Conservation (phyloP, 2,113 vertebrate genomes). For the Bostrychus sinensis region DNA sequence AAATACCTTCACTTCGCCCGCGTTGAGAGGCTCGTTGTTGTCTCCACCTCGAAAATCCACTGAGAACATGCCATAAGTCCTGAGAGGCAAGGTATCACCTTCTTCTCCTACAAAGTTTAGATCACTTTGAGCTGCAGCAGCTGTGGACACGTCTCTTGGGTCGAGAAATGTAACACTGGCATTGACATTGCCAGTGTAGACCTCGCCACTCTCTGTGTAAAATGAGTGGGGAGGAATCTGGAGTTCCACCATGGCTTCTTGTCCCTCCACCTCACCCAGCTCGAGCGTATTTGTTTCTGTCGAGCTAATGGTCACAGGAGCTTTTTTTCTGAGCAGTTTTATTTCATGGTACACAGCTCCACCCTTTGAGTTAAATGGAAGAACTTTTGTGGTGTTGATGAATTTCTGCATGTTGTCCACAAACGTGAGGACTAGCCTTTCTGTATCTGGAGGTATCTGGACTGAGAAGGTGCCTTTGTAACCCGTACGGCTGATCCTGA, state of each 20-base stretch:
- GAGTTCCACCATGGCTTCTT: conserved; percentile 89
- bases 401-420: conserved; percentile 96
- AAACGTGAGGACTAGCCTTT: conserved; percentile 94
- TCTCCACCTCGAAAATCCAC: conserved; percentile 90
- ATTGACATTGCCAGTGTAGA: conserved; percentile 89
- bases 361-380: conserved; percentile 91
- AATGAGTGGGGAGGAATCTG: conserved; percentile 93
- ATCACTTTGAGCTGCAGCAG: conserved; percentile 90
- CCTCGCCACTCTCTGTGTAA: conserved; percentile 90
- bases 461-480: conserved; percentile 97
- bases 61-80: conserved; percentile 98
- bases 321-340: conserved; percentile 88
- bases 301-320: conserved; percentile 85
- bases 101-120: conserved; percentile 90
- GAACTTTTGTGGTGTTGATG: conserved; percentile 95
- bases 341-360: conserved; percentile 94
- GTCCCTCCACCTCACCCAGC: conserved; percentile 86
- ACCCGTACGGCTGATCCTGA: conserved; percentile 90
- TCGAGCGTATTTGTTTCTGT: conserved; percentile 85
- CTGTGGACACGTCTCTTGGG: conserved; percentile 88
- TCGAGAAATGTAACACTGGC: conserved; percentile 96
- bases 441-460: conserved; percentile 86
- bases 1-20: conserved; percentile 90
- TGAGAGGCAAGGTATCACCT: conserved; percentile 89
- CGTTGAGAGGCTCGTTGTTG: conserved; percentile 87